These are phyloP conservation scores for Rutpela maculata DNA, from an alignment of 2,888 invertebrate genomes.

Conservation along the genomic window DNA sequence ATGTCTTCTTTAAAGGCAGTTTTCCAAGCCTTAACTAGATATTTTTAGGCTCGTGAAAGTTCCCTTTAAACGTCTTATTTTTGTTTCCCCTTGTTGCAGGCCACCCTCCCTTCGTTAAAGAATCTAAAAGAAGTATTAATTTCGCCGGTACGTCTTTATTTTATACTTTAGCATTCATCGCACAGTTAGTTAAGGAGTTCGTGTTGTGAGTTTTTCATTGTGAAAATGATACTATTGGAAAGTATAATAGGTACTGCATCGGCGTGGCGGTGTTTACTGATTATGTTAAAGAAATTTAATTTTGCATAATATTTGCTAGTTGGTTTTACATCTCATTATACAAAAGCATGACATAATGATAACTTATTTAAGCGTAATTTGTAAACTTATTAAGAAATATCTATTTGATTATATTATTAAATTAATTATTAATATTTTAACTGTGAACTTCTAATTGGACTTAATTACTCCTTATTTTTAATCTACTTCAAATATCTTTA, in stretches of 20 bases:
- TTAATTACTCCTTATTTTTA: no score
- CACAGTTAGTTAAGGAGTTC: conserved; percentile 31
- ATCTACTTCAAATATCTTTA: no score
- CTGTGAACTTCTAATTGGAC: no score
- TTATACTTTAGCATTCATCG: conserved; percentile 50
- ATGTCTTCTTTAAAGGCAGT: conserved; percentile 17
- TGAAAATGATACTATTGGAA: conserved; percentile 28
- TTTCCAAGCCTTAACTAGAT: conserved; percentile 27
- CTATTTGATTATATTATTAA: no score
- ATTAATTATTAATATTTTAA: no score
- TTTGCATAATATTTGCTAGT: not conserved
- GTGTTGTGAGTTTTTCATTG: conserved; percentile 15
- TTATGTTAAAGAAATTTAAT: not conserved
- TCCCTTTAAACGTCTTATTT: conserved; percentile 54
- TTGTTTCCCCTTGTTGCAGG: conserved; percentile 46
- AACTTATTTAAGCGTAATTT: no score
- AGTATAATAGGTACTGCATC: not conserved
- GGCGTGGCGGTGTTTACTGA: no score
- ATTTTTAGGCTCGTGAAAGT: conserved; percentile 34
- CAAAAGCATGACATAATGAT: no score
- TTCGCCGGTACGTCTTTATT: conserved; percentile 70
- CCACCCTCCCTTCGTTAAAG: conserved; percentile 61
- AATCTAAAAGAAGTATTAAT: conserved; percentile 70
- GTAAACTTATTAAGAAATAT: no score
- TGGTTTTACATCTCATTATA: no score